Conservation (phyloP, 2,797 vertebrate genomes). For the Linurgus olivaceus region DNA sequence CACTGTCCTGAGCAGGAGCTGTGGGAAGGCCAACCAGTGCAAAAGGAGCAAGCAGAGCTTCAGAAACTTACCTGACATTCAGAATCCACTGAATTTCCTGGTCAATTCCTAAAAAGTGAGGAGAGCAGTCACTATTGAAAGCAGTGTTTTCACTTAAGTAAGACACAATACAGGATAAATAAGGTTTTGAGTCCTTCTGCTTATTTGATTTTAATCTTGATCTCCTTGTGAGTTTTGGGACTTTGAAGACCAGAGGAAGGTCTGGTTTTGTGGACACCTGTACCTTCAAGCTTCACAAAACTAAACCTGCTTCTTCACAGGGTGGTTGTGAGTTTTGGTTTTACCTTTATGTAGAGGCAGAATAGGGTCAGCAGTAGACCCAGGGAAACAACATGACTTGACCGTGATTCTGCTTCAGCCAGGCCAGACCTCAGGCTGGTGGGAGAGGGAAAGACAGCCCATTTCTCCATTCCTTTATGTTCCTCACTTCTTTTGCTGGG, state of each 20-base stretch:
- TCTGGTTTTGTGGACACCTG: not conserved
- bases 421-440: not conserved
- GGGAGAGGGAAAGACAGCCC: not conserved
- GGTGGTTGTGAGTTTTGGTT: not conserved
- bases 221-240: not conserved
- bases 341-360: not conserved
- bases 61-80: not conserved
- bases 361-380: fast-evolving
- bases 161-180: not conserved
- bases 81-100: not conserved
- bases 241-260: not conserved
- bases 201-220: not conserved
- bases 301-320: not conserved
- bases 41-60: not conserved
- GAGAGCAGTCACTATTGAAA: not conserved
- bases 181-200: not conserved
- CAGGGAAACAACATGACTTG: fast-evolving
- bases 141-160: not conserved
- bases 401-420: not conserved
- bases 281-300: not conserved
- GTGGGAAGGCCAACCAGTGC: fast-evolving
- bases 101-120: not conserved
- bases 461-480: not conserved
- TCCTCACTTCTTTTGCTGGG: not conserved
- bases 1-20: fast-evolving